These are phyloP conservation scores for Felis chaus DNA, from an alignment of 2,113 vertebrate genomes.

Conservation along the genomic window DNA sequence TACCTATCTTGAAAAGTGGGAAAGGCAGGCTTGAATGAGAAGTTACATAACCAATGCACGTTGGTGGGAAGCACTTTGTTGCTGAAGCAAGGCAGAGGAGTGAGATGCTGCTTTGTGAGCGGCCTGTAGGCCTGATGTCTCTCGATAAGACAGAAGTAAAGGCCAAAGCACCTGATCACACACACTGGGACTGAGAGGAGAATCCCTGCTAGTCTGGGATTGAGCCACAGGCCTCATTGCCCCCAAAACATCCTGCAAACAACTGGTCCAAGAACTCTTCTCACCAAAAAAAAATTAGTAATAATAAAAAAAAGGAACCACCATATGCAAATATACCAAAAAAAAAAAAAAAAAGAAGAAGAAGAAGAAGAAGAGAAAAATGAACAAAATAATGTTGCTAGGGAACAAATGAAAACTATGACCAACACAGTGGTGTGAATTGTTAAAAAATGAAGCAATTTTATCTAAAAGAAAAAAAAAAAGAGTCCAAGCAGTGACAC, in stretches of 20 bases:
- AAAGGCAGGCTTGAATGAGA: conserved; percentile 14
- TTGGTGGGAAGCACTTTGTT: not conserved
- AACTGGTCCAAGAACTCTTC: not conserved
- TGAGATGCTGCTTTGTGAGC: not conserved
- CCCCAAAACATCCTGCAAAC: not conserved
- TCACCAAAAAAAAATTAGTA: conserved; percentile 13
- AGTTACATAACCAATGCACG: not conserved
- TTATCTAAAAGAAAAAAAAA: not conserved
- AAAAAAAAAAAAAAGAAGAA: not conserved
- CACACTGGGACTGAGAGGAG: not conserved
- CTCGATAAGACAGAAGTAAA: not conserved
- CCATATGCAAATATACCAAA: not conserved
- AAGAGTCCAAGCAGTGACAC: not conserved
- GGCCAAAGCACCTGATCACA: not conserved
- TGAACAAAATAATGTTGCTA: not conserved
- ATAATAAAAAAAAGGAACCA: not conserved
- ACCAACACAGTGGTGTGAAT: not conserved
- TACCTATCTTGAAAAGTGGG: not conserved
- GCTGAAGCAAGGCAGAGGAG: not conserved
- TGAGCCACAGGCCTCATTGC: not conserved
- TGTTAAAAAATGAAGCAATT: not conserved
- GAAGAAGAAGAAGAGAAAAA: not conserved
- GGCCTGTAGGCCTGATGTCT: not conserved
- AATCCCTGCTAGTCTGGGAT: not conserved
- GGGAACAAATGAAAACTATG: conserved; percentile 1